phyloP scores from a whole-genome alignment of 2,113 vertebrate species.

The Phaethon lepturus region DNA sequence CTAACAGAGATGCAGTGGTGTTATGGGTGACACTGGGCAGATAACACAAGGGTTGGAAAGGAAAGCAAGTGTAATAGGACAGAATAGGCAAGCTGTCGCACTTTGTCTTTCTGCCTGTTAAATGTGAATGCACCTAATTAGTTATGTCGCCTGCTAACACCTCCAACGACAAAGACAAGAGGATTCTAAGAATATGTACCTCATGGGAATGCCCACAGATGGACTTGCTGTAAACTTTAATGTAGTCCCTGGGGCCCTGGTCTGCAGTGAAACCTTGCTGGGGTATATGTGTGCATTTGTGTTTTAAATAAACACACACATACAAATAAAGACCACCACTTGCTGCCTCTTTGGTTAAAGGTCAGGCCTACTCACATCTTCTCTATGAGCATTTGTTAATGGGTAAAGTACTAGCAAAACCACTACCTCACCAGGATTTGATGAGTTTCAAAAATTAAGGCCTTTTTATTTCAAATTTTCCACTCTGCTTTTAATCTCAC shows the following conservation, averaged over 20 bases:
- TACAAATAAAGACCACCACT: constrained; percentile 51
- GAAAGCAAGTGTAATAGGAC: background rate
- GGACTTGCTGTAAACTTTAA: background rate
- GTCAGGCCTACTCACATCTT: constrained; percentile 33
- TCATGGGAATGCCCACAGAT: background rate
- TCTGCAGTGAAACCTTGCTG: background rate
- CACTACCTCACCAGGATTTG: background rate
- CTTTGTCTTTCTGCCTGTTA: constrained; percentile 86
- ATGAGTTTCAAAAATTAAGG: background rate
- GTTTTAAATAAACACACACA: background rate
- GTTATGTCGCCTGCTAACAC: constrained; percentile 68
- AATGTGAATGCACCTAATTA: constrained; percentile 86
- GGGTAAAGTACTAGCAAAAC: background rate
- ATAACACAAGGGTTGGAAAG: background rate
- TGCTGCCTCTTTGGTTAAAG: constrained; percentile 60
- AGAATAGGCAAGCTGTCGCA: constrained; percentile 81
- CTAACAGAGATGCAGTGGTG: constrained; percentile 68
- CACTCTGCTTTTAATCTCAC: background rate
- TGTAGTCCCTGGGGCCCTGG: background rate
- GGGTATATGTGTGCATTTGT: background rate
- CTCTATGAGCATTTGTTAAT: background rate
- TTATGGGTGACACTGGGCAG: constrained; percentile 45
- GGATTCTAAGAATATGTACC: constrained; percentile 45
- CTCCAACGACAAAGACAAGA: background rate
- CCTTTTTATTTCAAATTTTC: background rate